A percentile compares a stretch with the other conserved stretches of the same genome.
Conservation (phyloP, 2,888 invertebrate species). For the Copidosoma aretas region DNA sequence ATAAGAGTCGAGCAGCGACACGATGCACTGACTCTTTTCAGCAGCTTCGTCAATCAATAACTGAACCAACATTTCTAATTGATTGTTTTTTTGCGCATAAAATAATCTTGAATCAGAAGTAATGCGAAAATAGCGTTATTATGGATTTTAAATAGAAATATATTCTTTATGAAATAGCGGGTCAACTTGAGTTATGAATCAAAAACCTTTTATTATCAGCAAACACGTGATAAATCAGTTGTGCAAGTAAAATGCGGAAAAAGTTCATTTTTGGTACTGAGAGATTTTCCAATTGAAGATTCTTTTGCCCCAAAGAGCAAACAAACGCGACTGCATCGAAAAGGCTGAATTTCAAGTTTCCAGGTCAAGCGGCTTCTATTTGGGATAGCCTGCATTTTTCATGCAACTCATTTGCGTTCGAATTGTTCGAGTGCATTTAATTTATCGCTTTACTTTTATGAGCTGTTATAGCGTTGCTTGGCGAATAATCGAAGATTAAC, state of each 20-base stretch:
- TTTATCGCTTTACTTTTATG: too few species aligned
- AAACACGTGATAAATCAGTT: not conserved
- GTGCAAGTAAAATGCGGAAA: not conserved
- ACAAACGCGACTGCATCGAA: not conserved
- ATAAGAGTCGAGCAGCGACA: conserved; percentile 53
- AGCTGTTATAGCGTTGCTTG: too few species aligned
- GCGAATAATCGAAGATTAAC: too few species aligned
- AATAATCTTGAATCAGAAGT: conserved; percentile 15
- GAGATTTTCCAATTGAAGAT: too few species aligned
- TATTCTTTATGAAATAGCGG: not conserved
- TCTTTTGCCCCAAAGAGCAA: not conserved
- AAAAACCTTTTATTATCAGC: conserved; percentile 23
- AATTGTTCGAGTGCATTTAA: too few species aligned
- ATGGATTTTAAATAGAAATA: not conserved
- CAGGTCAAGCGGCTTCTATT: conserved; percentile 32
- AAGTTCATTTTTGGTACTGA: not conserved
- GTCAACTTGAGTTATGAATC: not conserved
- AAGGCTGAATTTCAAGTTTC: conserved; percentile 6
- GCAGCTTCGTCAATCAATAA: conserved; percentile 51
- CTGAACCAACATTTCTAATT: conserved; percentile 49
- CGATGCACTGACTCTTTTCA: conserved; percentile 49
- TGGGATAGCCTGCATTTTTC: conserved; percentile 12
- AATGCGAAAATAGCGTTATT: not conserved
- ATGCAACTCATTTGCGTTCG: not conserved
- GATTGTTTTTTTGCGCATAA: conserved; percentile 13